A percentile compares a stretch with the other conserved stretches of the same genome.
phyloP scores from a whole-genome alignment of 2,113 vertebrate genomes.

The Atlantisia rogersi region DNA sequence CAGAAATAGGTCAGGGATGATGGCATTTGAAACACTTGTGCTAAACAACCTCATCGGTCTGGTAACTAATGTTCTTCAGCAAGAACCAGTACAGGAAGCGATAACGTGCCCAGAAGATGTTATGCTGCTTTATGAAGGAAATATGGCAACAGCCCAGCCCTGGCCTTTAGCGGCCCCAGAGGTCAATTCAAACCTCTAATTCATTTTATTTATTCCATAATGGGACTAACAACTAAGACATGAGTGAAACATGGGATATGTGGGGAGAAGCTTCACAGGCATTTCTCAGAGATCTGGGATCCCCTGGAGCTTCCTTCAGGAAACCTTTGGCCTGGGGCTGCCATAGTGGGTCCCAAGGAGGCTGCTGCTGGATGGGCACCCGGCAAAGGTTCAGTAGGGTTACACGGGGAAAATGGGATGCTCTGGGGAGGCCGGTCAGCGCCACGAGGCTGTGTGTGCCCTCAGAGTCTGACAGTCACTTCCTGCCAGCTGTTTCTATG shows the following conservation, averaged over 20 bases:
- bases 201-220: neutral
- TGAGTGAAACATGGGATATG: accelerated
- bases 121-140: neutral
- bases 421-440: accelerated
- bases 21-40: neutral
- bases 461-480: neutral
- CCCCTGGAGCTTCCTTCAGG: accelerated
- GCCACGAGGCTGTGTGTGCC: neutral
- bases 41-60: neutral
- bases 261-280: neutral
- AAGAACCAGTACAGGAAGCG: neutral
- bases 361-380: accelerated
- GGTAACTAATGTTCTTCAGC: neutral
- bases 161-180: neutral
- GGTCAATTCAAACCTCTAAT: neutral
- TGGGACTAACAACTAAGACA: neutral
- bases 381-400: neutral
- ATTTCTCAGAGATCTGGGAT: neutral
- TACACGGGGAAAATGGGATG: neutral
- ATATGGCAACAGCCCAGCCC: neutral
- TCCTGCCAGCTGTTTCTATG: neutral
- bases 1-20: neutral
- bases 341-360: accelerated
- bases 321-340: neutral
- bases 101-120: neutral